Conservation (phyloP, 2,888 invertebrate genomes). For the Pseudeuparius sepicola region DNA sequence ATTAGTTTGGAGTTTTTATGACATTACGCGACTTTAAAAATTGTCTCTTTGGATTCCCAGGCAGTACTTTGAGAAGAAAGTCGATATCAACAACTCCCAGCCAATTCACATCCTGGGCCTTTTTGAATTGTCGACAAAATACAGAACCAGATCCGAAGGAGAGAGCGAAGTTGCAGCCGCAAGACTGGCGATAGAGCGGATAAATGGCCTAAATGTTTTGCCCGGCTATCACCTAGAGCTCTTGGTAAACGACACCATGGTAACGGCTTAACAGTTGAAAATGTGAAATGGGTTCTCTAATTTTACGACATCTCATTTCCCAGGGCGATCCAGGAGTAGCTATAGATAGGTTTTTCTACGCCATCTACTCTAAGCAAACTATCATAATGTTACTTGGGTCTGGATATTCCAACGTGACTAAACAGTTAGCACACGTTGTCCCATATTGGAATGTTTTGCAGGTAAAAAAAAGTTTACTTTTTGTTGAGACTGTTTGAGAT, state of each 20-base stretch:
- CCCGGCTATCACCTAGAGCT: conserved; percentile 66
- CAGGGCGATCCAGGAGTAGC: conserved; percentile 90
- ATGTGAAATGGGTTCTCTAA: no score
- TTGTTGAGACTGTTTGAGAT: background rate
- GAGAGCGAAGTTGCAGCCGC: conserved; percentile 69
- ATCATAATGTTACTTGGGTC: conserved; percentile 76
- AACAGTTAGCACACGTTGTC: conserved; percentile 82
- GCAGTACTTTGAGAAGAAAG: no score
- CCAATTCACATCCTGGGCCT: conserved; percentile 52
- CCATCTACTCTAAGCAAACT: conserved; percentile 69
- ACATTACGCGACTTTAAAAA: no score
- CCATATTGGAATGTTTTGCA: conserved; percentile 90
- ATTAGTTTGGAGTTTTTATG: conserved; percentile 2
- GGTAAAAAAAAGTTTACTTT: conserved; percentile 40
- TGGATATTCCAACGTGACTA: conserved; percentile 84
- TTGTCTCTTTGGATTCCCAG: no score
- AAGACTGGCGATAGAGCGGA: conserved; percentile 65
- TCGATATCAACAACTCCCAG: conserved; percentile 5
- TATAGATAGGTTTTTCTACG: conserved; percentile 85
- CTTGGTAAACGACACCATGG: conserved; percentile 79
- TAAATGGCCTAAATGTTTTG: conserved; percentile 59
- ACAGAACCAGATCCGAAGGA: conserved; percentile 55
- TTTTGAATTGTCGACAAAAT: conserved; percentile 63
- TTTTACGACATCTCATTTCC: conserved; percentile 27
- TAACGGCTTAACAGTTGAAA: conserved; percentile 36